Percentiles rank a stretch among this genome's conserved stretches.
phyloP scores from a whole-genome alignment of 2,888 invertebrate species.

The Dryobotodes eremita region DNA sequence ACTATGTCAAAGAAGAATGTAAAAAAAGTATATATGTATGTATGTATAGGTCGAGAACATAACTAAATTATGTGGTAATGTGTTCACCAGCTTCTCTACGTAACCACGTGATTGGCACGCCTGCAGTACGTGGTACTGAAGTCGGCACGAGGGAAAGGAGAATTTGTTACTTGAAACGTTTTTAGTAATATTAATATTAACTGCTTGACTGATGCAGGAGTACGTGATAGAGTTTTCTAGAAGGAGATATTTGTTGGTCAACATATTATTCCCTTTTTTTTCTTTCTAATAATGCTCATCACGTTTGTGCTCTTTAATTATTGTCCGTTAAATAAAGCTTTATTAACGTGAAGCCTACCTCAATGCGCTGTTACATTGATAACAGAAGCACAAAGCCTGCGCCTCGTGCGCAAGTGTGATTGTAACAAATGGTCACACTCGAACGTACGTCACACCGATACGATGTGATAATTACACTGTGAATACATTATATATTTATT shows the following conservation, averaged over 20 bases:
- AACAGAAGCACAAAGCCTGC: neutral
- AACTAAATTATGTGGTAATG: neutral
- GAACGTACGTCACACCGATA: neutral
- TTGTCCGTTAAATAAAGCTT: neutral
- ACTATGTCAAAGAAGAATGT: too few relatives aligned
- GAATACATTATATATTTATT: too few relatives aligned
- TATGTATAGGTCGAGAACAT: neutral
- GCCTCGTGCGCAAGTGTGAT: too few relatives aligned
- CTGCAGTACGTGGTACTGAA: neutral
- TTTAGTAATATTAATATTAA: neutral
- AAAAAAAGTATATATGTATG: too few relatives aligned
- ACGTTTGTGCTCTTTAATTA: neutral
- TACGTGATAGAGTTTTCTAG: neutral
- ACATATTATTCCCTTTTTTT: neutral
- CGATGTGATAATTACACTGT: neutral
- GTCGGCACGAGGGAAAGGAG: neutral
- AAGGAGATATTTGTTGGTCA: neutral
- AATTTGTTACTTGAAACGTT: neutral
- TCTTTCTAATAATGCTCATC: neutral
- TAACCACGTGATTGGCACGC: neutral
- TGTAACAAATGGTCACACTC: conserved; percentile 2
- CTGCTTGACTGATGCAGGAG: too few relatives aligned
- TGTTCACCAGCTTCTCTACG: neutral
- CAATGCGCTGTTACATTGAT: too few relatives aligned
- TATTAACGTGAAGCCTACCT: too few relatives aligned